Evolutionary conservation across 2,797 vertebrate genomes (phyloP).

Genomic region (Poecile montanus): DNA sequence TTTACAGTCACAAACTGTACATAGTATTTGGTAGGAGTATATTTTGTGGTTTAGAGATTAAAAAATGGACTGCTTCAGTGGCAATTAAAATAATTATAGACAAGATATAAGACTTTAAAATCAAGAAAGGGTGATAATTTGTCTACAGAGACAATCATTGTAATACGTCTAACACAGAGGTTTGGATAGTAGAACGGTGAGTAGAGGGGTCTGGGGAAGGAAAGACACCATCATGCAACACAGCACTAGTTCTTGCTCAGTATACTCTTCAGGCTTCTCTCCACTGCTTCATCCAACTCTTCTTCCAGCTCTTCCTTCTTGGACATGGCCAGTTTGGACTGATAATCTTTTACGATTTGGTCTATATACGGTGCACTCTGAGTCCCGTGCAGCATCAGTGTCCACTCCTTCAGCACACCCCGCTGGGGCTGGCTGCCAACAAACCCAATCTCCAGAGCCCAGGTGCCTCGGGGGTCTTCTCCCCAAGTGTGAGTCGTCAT

Average conservation of each 20-base stretch:
- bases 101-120: slow-evolving; percentile 74
- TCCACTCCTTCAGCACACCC: slow-evolving; percentile 95
- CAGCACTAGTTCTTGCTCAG: slow-evolving; percentile 90
- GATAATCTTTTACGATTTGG: slow-evolving; percentile 97
- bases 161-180: slow-evolving; percentile 72
- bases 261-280: slow-evolving; percentile 95
- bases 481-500: slow-evolving; percentile 99
- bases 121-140: slow-evolving; percentile 75
- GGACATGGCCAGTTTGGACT: slow-evolving; percentile 99
- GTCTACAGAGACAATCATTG: slow-evolving; percentile 81
- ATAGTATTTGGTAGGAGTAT: slow-evolving; percentile 73
- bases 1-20: slow-evolving; percentile 91
- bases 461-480: slow-evolving; percentile 96
- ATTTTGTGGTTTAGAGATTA: slow-evolving; percentile 69
- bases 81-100: slow-evolving; percentile 71
- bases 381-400: slow-evolving; percentile 97
- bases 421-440: slow-evolving; percentile 84
- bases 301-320: slow-evolving; percentile 99
- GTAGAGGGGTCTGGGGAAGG: slow-evolving; percentile 64
- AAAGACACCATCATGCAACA: slow-evolving; percentile 75
- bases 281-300: slow-evolving; percentile 96
- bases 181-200: slow-evolving; percentile 63
- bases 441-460: slow-evolving; percentile 94
- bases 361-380: slow-evolving; percentile 99
- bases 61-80: slow-evolving; percentile 72